These are phyloP conservation scores for Pagetopsis macropterus DNA, from an alignment of 2,797 vertebrate species.

Conservation along the genomic window DNA sequence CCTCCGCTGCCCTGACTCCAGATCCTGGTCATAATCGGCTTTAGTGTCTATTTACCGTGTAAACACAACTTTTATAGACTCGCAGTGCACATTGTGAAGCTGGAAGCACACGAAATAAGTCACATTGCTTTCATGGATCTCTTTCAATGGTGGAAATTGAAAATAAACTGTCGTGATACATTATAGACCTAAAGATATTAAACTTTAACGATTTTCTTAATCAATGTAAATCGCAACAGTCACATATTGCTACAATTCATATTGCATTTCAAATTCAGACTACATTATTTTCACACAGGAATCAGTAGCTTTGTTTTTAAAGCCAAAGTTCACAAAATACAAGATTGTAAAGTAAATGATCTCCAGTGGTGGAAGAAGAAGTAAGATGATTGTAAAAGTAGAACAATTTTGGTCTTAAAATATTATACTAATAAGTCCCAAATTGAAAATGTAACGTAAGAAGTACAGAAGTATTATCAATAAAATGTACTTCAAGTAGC, in stretches of 20 bases:
- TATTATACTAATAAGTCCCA: no score
- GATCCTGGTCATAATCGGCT: slow-evolving; percentile 65
- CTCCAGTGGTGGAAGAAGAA: no score
- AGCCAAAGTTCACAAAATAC: not conserved
- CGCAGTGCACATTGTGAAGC: not conserved
- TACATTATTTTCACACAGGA: not conserved
- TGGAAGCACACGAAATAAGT: not conserved
- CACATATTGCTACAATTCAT: not conserved
- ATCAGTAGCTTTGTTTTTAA: not conserved
- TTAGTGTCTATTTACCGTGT: slow-evolving; percentile 30
- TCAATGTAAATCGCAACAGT: not conserved
- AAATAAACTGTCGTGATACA: not conserved
- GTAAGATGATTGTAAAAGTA: no score
- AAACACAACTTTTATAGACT: slow-evolving; percentile 17
- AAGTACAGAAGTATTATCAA: no score
- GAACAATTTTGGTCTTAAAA: no score
- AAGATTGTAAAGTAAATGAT: not conserved
- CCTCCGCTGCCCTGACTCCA: not conserved
- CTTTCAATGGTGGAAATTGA: not conserved
- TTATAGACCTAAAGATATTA: not conserved
- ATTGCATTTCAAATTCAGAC: not conserved
- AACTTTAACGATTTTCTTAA: not conserved
- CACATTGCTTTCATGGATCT: not conserved
- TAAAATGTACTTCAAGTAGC: no score
- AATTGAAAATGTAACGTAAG: no score